phyloP scores from a whole-genome alignment of 2,113 vertebrate species.

The Stercorarius parasiticus region DNA sequence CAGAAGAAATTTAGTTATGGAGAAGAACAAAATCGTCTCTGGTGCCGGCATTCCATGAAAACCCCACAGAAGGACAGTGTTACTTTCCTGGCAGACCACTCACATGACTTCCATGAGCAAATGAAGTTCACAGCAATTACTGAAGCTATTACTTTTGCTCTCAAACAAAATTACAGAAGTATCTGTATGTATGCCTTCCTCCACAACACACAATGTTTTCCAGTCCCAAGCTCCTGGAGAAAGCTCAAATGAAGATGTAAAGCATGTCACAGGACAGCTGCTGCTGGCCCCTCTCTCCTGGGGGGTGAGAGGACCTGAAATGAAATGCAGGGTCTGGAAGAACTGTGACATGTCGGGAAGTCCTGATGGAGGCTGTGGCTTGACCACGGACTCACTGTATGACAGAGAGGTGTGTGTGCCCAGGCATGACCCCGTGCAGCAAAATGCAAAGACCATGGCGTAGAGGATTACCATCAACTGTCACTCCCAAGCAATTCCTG shows the following conservation, averaged over 20 bases:
- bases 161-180: background rate
- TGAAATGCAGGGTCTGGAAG: background rate
- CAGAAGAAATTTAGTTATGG: background rate
- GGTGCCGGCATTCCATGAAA: background rate
- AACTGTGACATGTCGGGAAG: background rate
- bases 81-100: background rate
- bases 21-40: background rate
- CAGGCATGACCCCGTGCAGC: accelerated
- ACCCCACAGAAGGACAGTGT: background rate
- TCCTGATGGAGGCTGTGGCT: background rate
- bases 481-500: background rate
- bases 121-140: background rate
- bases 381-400: background rate
- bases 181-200: background rate
- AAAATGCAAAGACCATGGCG: background rate
- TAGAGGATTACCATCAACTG: background rate
- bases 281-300: background rate
- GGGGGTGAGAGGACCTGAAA: background rate
- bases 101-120: background rate
- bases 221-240: background rate
- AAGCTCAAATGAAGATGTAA: background rate
- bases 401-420: background rate
- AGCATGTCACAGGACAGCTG: background rate
- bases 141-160: background rate
- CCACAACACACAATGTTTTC: background rate